Base-by-base conservation (phyloP, 2,888 invertebrate genomes). In the Cenopis cana region DNA sequence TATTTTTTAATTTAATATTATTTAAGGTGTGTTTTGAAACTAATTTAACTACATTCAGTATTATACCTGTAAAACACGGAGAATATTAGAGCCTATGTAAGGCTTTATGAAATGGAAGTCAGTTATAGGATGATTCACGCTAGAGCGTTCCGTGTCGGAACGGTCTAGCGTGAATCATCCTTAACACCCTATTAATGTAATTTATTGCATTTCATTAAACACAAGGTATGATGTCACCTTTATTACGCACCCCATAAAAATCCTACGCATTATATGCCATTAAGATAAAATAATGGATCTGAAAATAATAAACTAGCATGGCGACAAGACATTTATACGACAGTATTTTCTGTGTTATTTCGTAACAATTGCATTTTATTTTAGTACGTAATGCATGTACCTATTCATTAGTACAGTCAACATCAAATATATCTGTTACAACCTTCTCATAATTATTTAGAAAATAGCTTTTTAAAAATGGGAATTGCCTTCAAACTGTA, bases 271-370 rank as follows among this genome's bases (percentile, higher is more conserved):
- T 70, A 70, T 46, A 60, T 66, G 54, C 59, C 65, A 59, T 60
- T 66, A 60, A 60, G 33, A n/a, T 20, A 46, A 70, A 60, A 60
- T 70, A 55, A 70, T 66, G 65, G 54, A 20, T 33, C 52, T 36
- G 54, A 49, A 65, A 70, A 65, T 49, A 60, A 55, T 60, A 36
- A 54, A 54, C 54, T 52, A 38, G 10, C 1, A n/a, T 20, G 0
- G 12, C n/a, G 6, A 9, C 41, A 59, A 49, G 12, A 24, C 2
- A 33, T 55, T 46, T 36, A 9, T 24, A 6, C 14, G 52, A 57
- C 10, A 52, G 18, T 20, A 14, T 59, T 57, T 20, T 57, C 8
- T 14, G 8, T 8, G 10, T 18, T 54, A 24, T 54, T 20, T 10
- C 24, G 52, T 54, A 20, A 20, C 46, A 46, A 46, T 46, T 41